Conservation (phyloP, 2,797 vertebrate genomes). For the Morus bassanus region DNA sequence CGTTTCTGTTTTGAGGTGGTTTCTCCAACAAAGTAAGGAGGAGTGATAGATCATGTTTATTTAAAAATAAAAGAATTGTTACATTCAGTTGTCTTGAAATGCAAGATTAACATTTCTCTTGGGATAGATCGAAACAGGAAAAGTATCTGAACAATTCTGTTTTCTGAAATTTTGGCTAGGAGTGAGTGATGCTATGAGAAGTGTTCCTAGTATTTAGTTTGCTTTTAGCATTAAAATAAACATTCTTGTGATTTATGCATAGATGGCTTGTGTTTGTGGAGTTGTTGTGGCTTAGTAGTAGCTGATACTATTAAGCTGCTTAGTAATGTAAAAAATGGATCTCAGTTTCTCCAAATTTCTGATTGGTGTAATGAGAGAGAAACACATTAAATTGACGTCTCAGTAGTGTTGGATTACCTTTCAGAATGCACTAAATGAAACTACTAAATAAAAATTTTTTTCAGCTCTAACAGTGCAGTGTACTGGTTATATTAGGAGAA, state of each 20-base stretch:
- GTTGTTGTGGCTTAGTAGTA: neutral
- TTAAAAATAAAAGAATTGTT: neutral
- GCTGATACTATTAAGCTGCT: neutral
- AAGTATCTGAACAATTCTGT: slow-evolving; percentile 15
- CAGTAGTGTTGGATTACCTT: neutral
- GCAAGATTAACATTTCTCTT: neutral
- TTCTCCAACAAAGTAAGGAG: slow-evolving; percentile 95
- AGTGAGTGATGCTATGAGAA: slow-evolving; percentile 20
- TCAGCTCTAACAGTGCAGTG: neutral
- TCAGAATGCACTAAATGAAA: neutral
- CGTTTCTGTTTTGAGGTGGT: slow-evolving; percentile 99
- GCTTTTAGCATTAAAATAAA: neutral
- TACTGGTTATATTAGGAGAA: neutral
- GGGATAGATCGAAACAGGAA: neutral
- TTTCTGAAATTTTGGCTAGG: neutral
- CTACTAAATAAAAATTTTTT: neutral
- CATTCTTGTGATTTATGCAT: neutral
- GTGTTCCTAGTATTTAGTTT: neutral
- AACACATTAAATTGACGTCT: neutral
- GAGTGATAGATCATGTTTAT: neutral
- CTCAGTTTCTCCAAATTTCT: neutral
- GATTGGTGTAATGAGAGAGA: neutral
- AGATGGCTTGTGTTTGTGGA: neutral
- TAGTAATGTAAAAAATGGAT: neutral
- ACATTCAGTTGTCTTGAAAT: neutral